Base-by-base conservation (phyloP, 2,888 invertebrate genomes). In the Ctenicera cuprea region DNA sequence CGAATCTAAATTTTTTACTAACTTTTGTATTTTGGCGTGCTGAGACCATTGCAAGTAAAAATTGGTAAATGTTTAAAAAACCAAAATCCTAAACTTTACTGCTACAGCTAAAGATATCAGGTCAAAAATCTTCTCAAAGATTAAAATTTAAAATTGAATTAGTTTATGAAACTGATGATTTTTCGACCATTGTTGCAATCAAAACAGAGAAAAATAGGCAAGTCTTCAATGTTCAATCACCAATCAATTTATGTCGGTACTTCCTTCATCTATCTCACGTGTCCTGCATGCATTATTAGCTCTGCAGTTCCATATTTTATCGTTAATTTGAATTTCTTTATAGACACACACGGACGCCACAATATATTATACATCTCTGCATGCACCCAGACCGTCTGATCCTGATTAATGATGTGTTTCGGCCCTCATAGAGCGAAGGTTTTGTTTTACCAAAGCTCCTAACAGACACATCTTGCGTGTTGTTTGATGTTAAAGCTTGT, bases 331-430 rank as follows among this genome's bases (percentile, higher is more conserved):
- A 63, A 63, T 63, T 54, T 57, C 37, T 37, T 33, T 59, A 12
- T 37, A 59, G 38, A 59, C 59, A 38, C 38, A 59, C 38, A 18
- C 63, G 41, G 63, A 22, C 63, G 63, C 45, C 63, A 26, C 43
- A 45, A 45, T 63, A 45, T 41, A 63, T 63, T 43, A 45, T 37
- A 59, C 41, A 45, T 45, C 63, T 45, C 63, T 30, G 45, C 63
- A 26, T 45, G 63, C 45, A 14, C 20, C 9, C 22, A 50, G 52
- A 65, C 65, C 37, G 43, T 50, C 26, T 45, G 65, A 52, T 65
- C 30, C 67, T 67, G 67, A 67, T 67, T 67, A 57, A 67, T 67
- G 67, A 67, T 57, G 54, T 20, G 43, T 26, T n/a, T 26, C 62
- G 30, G 33, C 45, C 45, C 14, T 62, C 62, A 12, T 62, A 62